These are phyloP conservation scores for Netelia inedita DNA, from an alignment of 2,888 invertebrate species.

Conservation along the genomic window DNA sequence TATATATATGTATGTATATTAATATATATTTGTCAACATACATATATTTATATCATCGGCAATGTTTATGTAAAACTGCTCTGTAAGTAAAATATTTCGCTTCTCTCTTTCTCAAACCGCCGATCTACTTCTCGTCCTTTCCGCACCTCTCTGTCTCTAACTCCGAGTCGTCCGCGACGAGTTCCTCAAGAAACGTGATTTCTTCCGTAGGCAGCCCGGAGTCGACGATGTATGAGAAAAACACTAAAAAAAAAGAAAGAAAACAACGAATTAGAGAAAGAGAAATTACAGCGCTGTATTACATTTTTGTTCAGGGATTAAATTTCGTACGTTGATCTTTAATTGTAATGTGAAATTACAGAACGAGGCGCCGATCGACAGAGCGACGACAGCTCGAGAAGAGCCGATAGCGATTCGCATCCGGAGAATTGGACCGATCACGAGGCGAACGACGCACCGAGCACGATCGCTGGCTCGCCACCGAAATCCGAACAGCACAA, in stretches of 20 bases:
- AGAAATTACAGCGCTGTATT: background rate
- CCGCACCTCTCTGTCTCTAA: conserved; percentile 16
- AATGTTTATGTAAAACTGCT: conserved; percentile 35
- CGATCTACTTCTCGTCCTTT: conserved; percentile 8
- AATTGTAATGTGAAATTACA: conserved; percentile 75
- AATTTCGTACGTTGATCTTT: conserved; percentile 30
- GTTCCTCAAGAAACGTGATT: conserved; percentile 79
- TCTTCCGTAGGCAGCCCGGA: conserved; percentile 17
- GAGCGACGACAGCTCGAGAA: conserved; percentile 87
- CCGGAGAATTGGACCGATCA: conserved; percentile 89
- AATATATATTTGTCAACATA: conserved; percentile 19
- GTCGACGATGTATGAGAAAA: background rate
- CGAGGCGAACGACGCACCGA: conserved; percentile 89
- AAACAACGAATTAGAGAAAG: background rate
- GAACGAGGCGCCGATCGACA: conserved; percentile 86
- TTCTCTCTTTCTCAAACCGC: conserved; percentile 51
- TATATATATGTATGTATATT: background rate
- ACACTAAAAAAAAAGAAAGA: background rate
- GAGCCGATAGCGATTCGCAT: conserved; percentile 87
- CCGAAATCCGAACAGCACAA: conserved; percentile 86
- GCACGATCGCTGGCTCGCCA: conserved; percentile 87
- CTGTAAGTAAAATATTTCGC: conserved; percentile 61
- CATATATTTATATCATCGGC: conserved; percentile 4
- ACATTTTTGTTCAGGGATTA: background rate
- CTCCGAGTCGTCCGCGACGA: background rate